phyloP scores from a whole-genome alignment of 2,797 vertebrate genomes.

The Notoglanidium macrostoma region DNA sequence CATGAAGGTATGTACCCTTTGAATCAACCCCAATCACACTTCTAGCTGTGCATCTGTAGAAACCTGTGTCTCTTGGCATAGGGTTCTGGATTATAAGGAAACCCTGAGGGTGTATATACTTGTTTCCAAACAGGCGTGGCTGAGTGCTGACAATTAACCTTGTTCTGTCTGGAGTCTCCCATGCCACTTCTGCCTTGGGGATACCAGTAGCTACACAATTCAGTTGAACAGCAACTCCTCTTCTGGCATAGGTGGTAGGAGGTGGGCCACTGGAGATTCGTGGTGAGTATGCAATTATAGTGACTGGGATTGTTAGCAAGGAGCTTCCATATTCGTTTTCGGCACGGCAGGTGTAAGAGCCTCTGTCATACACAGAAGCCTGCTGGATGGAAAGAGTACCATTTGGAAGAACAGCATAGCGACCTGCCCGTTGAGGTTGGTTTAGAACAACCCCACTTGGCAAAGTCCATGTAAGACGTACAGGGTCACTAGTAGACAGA shows the following conservation, averaged over 20 bases:
- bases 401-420: conserved; percentile 80
- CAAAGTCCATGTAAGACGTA: conserved; percentile 82
- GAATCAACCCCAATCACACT: conserved; percentile 86
- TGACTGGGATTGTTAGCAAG: conserved; percentile 74
- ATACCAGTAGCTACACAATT: conserved; percentile 82
- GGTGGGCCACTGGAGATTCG: conserved; percentile 84
- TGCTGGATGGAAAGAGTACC: conserved; percentile 83
- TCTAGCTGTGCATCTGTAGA: conserved; percentile 89
- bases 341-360: conserved; percentile 82
- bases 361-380: conserved; percentile 85
- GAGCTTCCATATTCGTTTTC: conserved; percentile 80
- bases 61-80: conserved; percentile 78
- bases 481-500: conserved; percentile 62
- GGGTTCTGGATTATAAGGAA: conserved; percentile 87
- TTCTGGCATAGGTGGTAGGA: conserved; percentile 79
- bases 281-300: conserved; percentile 84
- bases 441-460: conserved; percentile 82
- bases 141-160: conserved; percentile 77
- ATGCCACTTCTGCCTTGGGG: conserved; percentile 83
- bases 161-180: conserved; percentile 87
- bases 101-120: conserved; percentile 88
- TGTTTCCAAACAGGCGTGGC: conserved; percentile 85
- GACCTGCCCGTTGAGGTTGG: conserved; percentile 78
- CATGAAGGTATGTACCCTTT: conserved; percentile 84
- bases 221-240: conserved; percentile 83